These are phyloP conservation scores for Theocolax elegans DNA, from an alignment of 1,140 invertebrate genomes.

Conservation along the genomic window DNA sequence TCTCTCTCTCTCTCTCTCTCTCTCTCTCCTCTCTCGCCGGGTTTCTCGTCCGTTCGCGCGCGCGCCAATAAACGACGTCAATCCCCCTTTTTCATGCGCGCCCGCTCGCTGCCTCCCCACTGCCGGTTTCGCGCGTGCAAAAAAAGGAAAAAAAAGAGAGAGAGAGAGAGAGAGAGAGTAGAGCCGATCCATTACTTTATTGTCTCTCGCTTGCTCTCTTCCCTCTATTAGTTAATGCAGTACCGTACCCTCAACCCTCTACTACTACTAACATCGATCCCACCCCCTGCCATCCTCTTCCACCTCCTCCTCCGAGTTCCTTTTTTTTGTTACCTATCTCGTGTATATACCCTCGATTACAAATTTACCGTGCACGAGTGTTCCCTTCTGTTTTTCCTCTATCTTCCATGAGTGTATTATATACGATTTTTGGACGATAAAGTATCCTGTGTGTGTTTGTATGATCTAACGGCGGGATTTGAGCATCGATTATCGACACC, in stretches of 20 bases:
- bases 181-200: constrained; percentile 43
- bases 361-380: background rate
- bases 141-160: background rate
- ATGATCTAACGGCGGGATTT: no score
- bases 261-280: constrained; percentile 25
- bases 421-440: no score
- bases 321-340: no score
- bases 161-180: background rate
- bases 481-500: no score
- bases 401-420: no score
- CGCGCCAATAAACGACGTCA: constrained; percentile 35
- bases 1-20: background rate
- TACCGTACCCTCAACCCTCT: background rate
- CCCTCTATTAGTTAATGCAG: constrained; percentile 44
- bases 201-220: constrained; percentile 33
- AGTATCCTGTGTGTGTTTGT: no score
- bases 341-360: constrained; percentile 12
- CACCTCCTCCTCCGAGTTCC: background rate
- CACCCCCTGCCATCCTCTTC: constrained; percentile 2
- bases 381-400: background rate
- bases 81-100: constrained; percentile 13
- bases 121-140: background rate
- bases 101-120: background rate
- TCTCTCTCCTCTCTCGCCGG: background rate
- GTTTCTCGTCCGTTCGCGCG: background rate